phyloP scores from a whole-genome alignment of 2,888 invertebrate species.

The Pogonocherus hispidulus region DNA sequence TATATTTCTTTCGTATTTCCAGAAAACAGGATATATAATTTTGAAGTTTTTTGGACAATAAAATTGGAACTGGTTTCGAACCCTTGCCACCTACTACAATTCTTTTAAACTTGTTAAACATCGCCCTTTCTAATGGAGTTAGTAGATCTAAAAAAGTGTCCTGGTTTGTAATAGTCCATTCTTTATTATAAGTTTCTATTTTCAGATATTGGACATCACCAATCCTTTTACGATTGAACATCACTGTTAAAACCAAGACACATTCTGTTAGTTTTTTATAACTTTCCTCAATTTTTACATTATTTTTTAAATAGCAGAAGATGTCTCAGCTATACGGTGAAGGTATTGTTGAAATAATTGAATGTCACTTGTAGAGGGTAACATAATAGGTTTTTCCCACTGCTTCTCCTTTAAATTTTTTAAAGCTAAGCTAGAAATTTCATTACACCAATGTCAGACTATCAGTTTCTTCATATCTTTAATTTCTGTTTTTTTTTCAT shows the following conservation, averaged over 20 bases:
- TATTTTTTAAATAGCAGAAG: conserved; percentile 36
- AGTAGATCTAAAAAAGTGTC: conserved; percentile 30
- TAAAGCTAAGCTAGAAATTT: conserved; percentile 50
- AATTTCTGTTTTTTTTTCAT: conserved; percentile 34
- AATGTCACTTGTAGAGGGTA: conserved; percentile 49
- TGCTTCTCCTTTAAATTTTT: conserved; percentile 50
- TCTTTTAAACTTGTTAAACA: conserved; percentile 42
- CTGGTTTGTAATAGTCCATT: conserved; percentile 19
- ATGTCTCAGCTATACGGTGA: conserved; percentile 32
- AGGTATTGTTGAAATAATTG: conserved; percentile 42
- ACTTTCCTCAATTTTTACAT: conserved; percentile 29
- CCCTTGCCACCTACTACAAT: conserved; percentile 47
- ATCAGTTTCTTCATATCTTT: conserved; percentile 40
- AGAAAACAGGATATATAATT: conserved; percentile 37
- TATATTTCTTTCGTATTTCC: conserved; percentile 22
- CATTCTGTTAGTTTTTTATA: conserved; percentile 49
- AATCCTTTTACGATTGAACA: conserved; percentile 49
- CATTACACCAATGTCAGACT: conserved; percentile 49
- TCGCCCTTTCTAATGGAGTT: conserved; percentile 34
- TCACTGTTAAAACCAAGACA: conserved; percentile 36
- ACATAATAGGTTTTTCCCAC: conserved; percentile 43
- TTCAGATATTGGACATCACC: conserved; percentile 48
- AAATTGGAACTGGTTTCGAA: conserved; percentile 41
- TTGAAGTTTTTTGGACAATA: conserved; percentile 42
- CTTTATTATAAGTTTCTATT: conserved; percentile 38